Evolutionary conservation across 2,113 vertebrate species (phyloP).

Genomic region (Rynchops niger): DNA sequence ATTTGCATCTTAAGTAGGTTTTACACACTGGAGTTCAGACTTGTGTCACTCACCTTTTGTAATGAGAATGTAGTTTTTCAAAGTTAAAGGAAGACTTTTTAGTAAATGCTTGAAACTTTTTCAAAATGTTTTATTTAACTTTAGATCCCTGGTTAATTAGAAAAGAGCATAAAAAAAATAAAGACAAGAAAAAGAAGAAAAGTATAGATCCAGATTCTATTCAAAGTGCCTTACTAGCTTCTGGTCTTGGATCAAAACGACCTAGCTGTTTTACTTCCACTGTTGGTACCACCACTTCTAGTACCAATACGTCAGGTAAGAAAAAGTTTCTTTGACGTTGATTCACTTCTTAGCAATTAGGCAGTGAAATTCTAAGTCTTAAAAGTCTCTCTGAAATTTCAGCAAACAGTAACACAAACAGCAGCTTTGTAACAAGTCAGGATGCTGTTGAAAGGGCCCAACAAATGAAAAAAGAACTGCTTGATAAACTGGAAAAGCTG

Average conservation of each 20-base stretch:
- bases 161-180: conserved; percentile 94
- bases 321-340: neutral
- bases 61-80: neutral
- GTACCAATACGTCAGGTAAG: conserved; percentile 74
- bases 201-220: conserved; percentile 98
- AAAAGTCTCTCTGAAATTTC: conserved; percentile 15
- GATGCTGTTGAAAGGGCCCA: conserved; percentile 95
- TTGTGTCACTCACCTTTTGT: neutral
- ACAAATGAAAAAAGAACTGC: conserved; percentile 91
- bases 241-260: conserved; percentile 91
- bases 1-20: neutral
- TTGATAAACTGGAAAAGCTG: conserved; percentile 90
- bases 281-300: conserved; percentile 74
- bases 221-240: conserved; percentile 99
- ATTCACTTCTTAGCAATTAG: neutral
- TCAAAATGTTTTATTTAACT: neutral
- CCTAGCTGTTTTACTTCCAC: conserved; percentile 88
- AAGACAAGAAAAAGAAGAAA: conserved; percentile 91
- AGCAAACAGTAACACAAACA: conserved; percentile 85
- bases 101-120: neutral
- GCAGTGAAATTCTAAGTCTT: neutral
- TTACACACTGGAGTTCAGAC: neutral
- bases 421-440: conserved; percentile 89
- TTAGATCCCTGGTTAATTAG: conserved; percentile 96
- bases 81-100: neutral